A percentile compares a stretch with the other conserved stretches of the same genome.
Evolutionary conservation across 2,797 vertebrate genomes (phyloP).

Genomic region (Chloroceryle inda): DNA sequence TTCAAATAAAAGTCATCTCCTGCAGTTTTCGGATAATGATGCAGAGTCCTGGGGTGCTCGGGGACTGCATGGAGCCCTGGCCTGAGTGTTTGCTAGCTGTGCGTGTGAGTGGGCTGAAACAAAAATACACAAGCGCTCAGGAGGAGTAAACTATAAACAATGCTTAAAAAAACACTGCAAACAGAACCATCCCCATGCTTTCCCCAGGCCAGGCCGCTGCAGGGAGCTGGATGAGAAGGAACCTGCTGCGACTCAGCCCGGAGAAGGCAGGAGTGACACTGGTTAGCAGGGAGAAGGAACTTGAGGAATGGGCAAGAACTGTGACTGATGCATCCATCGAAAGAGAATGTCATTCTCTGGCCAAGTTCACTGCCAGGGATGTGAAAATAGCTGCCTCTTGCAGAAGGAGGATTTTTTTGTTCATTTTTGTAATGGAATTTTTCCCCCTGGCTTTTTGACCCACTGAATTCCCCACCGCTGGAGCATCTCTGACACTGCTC

Average conservation of each 20-base stretch:
- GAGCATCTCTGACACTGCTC: background rate
- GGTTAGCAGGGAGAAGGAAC: constrained; percentile 65
- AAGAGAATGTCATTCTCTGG: background rate
- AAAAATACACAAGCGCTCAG: constrained; percentile 18
- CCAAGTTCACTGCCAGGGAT: constrained; percentile 30
- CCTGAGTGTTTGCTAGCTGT: constrained; percentile 33
- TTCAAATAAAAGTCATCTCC: constrained; percentile 21
- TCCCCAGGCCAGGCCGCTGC: background rate
- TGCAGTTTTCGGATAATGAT: background rate
- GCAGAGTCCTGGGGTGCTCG: background rate
- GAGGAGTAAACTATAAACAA: constrained; percentile 51
- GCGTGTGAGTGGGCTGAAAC: constrained; percentile 44
- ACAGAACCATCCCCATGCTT: background rate
- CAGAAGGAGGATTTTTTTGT: background rate
- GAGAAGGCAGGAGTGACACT: constrained; percentile 14
- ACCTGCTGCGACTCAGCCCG: background rate
- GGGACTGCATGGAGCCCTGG: constrained; percentile 28
- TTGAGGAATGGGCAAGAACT: constrained; percentile 66
- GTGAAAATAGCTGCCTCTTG: background rate
- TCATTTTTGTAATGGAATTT: background rate
- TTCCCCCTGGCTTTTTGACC: background rate
- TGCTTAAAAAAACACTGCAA: constrained; percentile 41
- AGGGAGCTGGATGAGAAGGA: constrained; percentile 65
- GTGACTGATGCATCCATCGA: background rate
- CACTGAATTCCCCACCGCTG: background rate